phyloP scores from a whole-genome alignment of 2,113 vertebrate genomes.

The Eulemur macaco region DNA sequence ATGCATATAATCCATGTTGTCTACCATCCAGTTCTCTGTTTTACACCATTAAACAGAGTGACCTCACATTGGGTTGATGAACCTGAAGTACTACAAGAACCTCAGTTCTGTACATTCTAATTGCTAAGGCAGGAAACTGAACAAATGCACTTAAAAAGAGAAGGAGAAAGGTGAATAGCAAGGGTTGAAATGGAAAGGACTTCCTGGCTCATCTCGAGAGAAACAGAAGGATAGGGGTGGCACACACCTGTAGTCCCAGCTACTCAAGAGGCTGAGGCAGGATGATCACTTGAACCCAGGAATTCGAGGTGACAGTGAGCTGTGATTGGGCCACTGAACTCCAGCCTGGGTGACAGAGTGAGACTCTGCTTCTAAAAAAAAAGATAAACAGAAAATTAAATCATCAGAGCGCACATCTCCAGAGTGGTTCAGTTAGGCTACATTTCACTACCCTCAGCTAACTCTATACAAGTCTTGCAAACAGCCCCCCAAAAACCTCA shows the following conservation, averaged over 20 bases:
- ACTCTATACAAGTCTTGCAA: background rate
- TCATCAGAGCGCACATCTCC: fast-evolving
- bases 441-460: background rate
- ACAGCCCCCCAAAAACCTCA: background rate
- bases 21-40: background rate
- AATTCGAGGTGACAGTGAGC: no score
- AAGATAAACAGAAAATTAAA: background rate
- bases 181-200: background rate
- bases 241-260: no score
- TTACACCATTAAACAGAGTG: background rate
- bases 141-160: background rate
- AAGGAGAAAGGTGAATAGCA: background rate
- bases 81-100: background rate
- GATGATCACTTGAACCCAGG: no score
- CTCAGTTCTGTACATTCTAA: background rate
- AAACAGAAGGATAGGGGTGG: background rate
- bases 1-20: background rate
- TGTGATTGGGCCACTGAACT: no score
- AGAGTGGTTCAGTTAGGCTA: background rate
- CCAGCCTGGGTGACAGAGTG: no score
- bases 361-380: no score
- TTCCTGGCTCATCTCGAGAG: background rate
- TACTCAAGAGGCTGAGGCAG: no score
- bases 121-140: background rate
- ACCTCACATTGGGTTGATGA: background rate